A percentile compares a stretch with the other conserved stretches of the same genome.
These are phyloP conservation scores for Menidia beryllina DNA, from an alignment of 2,113 vertebrate species.

Conservation along the genomic window DNA sequence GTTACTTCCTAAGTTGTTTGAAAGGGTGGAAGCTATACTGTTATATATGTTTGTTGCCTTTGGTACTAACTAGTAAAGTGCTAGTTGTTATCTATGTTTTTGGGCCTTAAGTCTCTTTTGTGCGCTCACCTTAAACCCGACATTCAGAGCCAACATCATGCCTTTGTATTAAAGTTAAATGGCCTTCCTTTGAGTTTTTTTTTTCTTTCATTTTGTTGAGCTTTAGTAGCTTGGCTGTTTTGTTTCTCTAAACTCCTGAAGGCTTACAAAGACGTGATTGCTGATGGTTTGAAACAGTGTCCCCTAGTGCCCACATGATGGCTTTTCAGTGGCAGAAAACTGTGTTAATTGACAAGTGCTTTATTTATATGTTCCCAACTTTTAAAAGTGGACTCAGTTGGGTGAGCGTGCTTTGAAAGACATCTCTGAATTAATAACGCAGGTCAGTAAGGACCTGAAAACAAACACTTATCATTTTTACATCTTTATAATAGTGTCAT, in stretches of 20 bases:
- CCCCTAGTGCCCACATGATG: slow-evolving; percentile 49
- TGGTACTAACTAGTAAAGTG: slow-evolving; percentile 64
- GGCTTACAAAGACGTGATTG: slow-evolving; percentile 14
- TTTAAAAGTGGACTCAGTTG: slow-evolving; percentile 3
- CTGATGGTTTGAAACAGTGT: slow-evolving; percentile 32
- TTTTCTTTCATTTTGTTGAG: slow-evolving; percentile 23
- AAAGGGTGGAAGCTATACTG: slow-evolving; percentile 63
- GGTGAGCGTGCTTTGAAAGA: not conserved
- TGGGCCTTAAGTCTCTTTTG: slow-evolving; percentile 67
- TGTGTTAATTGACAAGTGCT: slow-evolving; percentile 41
- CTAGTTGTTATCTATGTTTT: slow-evolving; percentile 65
- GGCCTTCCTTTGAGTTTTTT: slow-evolving; percentile 65
- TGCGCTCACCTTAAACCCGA: slow-evolving; percentile 46
- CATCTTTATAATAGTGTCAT: not conserved
- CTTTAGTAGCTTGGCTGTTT: slow-evolving; percentile 24
- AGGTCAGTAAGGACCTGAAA: slow-evolving; percentile 24
- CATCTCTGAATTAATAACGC: slow-evolving; percentile 3
- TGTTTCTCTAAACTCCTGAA: not conserved
- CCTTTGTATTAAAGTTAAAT: slow-evolving; percentile 64
- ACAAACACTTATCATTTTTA: slow-evolving; percentile 19
- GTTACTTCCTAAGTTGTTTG: slow-evolving; percentile 66
- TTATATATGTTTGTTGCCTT: slow-evolving; percentile 68
- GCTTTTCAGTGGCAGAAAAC: slow-evolving; percentile 18
- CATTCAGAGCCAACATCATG: slow-evolving; percentile 55
- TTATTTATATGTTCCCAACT: slow-evolving; percentile 8